These are phyloP conservation scores for Anser cygnoides DNA, from an alignment of 2,113 vertebrate genomes.

Conservation along the genomic window DNA sequence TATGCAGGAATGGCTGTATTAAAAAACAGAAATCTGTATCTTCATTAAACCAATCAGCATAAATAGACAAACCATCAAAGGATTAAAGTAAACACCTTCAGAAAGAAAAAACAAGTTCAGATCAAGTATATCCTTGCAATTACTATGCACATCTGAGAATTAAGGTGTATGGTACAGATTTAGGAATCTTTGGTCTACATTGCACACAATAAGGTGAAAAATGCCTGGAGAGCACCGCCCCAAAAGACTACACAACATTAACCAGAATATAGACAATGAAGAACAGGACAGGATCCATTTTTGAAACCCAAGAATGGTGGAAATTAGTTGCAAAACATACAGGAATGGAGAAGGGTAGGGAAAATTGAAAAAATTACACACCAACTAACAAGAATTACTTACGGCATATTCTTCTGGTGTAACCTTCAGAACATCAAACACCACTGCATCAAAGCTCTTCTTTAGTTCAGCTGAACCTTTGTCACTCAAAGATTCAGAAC, in stretches of 20 bases:
- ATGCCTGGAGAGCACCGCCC: not conserved
- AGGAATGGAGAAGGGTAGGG: not conserved
- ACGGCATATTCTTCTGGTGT: slow-evolving; percentile 99
- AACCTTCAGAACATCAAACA: slow-evolving; percentile 96
- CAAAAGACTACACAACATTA: not conserved
- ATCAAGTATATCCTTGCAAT: not conserved
- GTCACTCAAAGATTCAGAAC: slow-evolving; percentile 96
- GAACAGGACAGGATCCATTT: not conserved
- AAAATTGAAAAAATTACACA: not conserved
- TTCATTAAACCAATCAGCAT: not conserved
- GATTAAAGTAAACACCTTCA: not conserved
- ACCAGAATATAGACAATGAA: not conserved
- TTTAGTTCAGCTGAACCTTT: slow-evolving; percentile 92
- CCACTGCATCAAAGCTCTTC: slow-evolving; percentile 98
- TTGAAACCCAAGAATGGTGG: not conserved
- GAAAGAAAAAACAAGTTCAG: not conserved
- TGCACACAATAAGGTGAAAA: not conserved
- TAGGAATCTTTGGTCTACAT: not conserved
- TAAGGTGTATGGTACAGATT: not conserved
- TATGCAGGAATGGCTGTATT: not conserved
- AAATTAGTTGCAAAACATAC: not conserved
- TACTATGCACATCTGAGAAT: not conserved
- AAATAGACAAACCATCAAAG: not conserved
- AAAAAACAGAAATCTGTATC: not conserved
- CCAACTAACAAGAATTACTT: slow-evolving; percentile 60